Evolutionary conservation across 2,113 vertebrate genomes (phyloP).

Genomic region (Picathartes gymnocephalus): DNA sequence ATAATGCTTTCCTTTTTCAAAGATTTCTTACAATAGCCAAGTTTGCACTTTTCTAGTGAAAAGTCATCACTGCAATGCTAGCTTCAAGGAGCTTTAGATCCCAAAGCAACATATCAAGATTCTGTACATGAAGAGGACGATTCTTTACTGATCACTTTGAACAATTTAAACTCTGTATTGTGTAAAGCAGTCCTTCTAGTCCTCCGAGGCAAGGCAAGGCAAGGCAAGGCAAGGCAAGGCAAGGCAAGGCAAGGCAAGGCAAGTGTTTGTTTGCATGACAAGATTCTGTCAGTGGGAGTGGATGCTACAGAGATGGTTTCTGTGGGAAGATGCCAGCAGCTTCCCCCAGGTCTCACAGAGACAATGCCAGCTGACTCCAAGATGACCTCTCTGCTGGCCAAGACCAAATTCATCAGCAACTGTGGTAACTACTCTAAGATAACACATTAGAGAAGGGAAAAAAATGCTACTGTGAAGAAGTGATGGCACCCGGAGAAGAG

Average conservation of each 20-base stretch:
- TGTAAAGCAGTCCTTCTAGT: background rate
- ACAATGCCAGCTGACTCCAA: background rate
- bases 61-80: background rate
- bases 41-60: background rate
- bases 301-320: background rate
- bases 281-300: background rate
- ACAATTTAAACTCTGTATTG: too few species aligned
- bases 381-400: background rate
- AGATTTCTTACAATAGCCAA: background rate
- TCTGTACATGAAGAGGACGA: background rate
- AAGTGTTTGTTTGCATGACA: background rate
- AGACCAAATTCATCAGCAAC: background rate
- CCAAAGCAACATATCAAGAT: background rate
- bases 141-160: background rate
- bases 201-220: background rate
- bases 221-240: too few species aligned
- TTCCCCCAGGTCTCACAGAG: background rate
- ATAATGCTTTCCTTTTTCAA: background rate
- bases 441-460: background rate
- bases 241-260: too few species aligned
- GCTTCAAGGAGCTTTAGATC: background rate
- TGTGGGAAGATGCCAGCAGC: accelerated
- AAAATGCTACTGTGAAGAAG: background rate
- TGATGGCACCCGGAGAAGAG: background rate
- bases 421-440: background rate